phyloP scores from a whole-genome alignment of 2,113 vertebrate species.

The Zosterops hypoxanthus region DNA sequence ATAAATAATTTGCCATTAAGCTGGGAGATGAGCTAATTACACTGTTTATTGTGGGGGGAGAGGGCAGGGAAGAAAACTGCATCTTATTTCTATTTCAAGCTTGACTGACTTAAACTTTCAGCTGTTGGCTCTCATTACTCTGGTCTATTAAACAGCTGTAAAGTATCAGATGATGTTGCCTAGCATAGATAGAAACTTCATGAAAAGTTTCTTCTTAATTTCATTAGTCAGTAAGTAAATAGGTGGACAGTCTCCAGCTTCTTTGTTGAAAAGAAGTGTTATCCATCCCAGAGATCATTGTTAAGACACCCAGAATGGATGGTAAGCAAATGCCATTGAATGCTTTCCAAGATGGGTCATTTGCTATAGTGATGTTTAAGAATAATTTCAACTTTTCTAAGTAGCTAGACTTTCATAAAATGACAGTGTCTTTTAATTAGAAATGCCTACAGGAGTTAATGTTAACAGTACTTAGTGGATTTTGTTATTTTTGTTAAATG shows the following conservation, averaged over 20 bases:
- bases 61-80: background rate
- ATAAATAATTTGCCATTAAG: slow-evolving; percentile 1
- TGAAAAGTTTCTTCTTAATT: background rate
- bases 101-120: background rate
- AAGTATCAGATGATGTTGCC: background rate
- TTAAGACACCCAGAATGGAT: background rate
- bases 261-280: background rate
- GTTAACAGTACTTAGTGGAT: background rate
- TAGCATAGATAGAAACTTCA: background rate
- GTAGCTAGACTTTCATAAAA: background rate
- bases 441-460: background rate
- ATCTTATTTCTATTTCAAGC: background rate
- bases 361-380: background rate
- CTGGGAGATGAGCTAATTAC: background rate
- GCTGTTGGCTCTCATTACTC: background rate
- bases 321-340: background rate
- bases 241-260: background rate
- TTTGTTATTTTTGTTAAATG: background rate
- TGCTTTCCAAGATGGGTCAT: background rate
- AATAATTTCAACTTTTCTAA: background rate
- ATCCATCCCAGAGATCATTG: background rate
- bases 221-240: background rate
- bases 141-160: background rate
- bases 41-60: background rate
- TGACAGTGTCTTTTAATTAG: background rate